Conservation (phyloP, 2,113 vertebrate species). For the Mirza zaza region DNA sequence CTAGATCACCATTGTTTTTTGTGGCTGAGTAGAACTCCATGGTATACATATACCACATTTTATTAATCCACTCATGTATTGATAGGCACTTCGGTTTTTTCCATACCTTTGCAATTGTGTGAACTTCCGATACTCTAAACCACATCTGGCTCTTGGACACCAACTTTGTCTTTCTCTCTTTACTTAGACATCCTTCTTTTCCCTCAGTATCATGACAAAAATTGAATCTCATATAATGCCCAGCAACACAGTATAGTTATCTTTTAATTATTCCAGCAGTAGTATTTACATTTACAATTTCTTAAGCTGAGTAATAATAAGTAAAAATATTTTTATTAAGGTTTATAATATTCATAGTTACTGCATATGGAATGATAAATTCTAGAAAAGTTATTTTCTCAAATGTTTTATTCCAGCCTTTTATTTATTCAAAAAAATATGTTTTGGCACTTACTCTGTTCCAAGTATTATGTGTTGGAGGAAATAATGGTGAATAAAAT, state of each 20-base stretch:
- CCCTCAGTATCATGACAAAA: not conserved
- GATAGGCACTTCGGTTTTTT: too few relatives aligned
- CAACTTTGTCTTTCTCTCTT: not conserved
- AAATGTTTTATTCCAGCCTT: not conserved
- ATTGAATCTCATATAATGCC: not conserved
- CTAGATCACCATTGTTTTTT: too few relatives aligned
- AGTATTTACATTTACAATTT: not conserved
- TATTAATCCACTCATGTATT: too few relatives aligned
- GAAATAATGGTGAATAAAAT: not conserved
- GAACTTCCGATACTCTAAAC: not conserved
- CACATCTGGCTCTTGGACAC: not conserved
- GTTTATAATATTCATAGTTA: not conserved
- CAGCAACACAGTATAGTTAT: not conserved
- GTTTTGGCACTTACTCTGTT: not conserved
- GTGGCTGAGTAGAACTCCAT: too few relatives aligned
- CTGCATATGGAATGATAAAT: not conserved
- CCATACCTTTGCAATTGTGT: too few relatives aligned
- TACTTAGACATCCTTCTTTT: not conserved
- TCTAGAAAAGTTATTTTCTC: not conserved
- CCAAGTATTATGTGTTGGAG: not conserved
- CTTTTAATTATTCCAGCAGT: not conserved
- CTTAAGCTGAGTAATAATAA: not conserved
- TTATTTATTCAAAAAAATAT: not conserved
- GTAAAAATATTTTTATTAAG: not conserved
- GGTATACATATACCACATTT: too few relatives aligned